Percentiles rank a stretch among this genome's conserved stretches.
Evolutionary conservation across 2,113 vertebrate species (phyloP).

Genomic region (Sinosuthora webbiana): DNA sequence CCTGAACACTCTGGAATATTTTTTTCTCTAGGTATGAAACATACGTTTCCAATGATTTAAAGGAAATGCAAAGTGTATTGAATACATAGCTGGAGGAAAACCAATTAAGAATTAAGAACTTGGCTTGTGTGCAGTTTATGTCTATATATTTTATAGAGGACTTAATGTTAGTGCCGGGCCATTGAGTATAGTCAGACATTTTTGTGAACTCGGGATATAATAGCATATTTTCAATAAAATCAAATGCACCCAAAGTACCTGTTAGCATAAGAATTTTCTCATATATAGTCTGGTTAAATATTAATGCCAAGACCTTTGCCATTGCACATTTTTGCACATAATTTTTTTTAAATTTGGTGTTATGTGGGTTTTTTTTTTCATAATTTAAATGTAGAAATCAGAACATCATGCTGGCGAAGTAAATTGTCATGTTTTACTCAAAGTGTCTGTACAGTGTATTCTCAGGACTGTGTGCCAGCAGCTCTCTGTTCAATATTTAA

Average conservation of each 20-base stretch:
- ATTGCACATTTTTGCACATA: constrained; percentile 49
- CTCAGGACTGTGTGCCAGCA: background rate
- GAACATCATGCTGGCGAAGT: background rate
- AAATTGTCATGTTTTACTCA: constrained; percentile 18
- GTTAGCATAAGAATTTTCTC: constrained; percentile 43
- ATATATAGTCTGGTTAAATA: constrained; percentile 56
- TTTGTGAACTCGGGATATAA: background rate
- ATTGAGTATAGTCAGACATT: background rate
- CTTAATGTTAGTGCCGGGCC: background rate
- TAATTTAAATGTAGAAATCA: constrained; percentile 63
- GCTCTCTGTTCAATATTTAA: constrained; percentile 38
- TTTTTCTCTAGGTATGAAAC: background rate
- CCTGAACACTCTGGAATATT: background rate
- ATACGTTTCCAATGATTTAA: background rate
- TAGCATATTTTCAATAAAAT: constrained; percentile 39
- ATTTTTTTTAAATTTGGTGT: constrained; percentile 62
- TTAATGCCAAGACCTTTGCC: constrained; percentile 63
- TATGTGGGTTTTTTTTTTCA: constrained; percentile 17
- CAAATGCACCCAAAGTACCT: constrained; percentile 27
- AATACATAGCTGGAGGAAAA: background rate
- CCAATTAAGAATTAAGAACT: background rate
- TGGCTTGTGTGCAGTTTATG: background rate
- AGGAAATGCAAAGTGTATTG: background rate
- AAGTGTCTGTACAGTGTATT: background rate
- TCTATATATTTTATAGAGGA: background rate